Evolutionary conservation across 1,140 invertebrate genomes (phyloP), one percentile per base, ranked within the genome.

Genomic region (Lucilia cuprina): DNA sequence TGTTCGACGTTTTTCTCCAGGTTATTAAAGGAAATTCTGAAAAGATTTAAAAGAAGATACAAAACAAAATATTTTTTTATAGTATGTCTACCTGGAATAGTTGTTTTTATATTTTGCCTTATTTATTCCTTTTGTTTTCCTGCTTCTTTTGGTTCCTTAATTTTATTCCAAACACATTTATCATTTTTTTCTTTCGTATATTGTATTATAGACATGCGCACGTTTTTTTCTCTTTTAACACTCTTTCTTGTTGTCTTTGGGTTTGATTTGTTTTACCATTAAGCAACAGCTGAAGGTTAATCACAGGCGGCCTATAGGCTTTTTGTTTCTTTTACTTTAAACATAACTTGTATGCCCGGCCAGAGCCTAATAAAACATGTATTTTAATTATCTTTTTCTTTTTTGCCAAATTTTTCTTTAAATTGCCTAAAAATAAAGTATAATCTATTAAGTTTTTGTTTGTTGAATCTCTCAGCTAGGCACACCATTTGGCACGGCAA

Each of bases 201-300:
- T 30, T 17, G 55, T 60, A 41, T 41, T n/a, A 17, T 60, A 70
- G 19, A 21, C 65, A 70, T 70, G 65, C 65, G 65, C 65, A 70
- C 65, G 65, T 70, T 70, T 70, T 70, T 21, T 65, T n/a, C 60
- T 30, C 3, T 30, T 30, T 30, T n/a, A 60, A 14, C 55, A 25
- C n/a, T 25, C 19, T 21, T 10, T 70, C 65, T 70, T 70, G 65
- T 21, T 21, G n/a, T 70, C 9, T 70, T 70, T 70, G 5, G 5
- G 1, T 41, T 41, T 41, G 35, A 5, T 41, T 21, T 21, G 7
- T 70, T 19, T 70, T 70, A 19, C 10, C 65, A 70, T 70, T 70
- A 25, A 70, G 65, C 65, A 70, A 70, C 65, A 70, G 65, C 65
- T 70, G 65, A 70, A 70, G 65, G 65, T 70, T 70, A 70, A 70